Conservation (phyloP, 2,888 invertebrate genomes). For the Diarsia brunnea region DNA sequence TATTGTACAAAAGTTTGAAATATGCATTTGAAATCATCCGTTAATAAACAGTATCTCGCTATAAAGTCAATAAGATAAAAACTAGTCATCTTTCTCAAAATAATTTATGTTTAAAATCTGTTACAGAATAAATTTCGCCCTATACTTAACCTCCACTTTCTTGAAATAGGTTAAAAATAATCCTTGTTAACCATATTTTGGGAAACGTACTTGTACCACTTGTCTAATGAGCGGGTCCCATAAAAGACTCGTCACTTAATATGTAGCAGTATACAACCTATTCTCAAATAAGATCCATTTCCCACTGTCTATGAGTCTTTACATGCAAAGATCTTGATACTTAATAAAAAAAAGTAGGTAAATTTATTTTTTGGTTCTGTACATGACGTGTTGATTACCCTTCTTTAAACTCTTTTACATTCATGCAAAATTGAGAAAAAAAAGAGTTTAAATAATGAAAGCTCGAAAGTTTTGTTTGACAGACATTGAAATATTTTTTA, state of each 20-base stretch:
- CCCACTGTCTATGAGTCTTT: conserved; percentile 64
- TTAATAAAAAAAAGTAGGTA: conserved; percentile 18
- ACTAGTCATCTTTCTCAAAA: rapidly evolving
- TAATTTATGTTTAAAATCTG: too few species aligned
- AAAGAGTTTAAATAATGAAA: too few species aligned
- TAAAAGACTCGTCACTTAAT: conserved; percentile 72
- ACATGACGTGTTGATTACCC: not conserved
- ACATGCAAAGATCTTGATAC: conserved; percentile 55
- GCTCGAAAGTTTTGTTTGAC: too few species aligned
- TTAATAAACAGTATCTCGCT: too few species aligned
- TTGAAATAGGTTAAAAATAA: not conserved
- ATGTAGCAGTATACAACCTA: conserved; percentile 73
- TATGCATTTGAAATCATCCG: not conserved
- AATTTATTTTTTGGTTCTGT: not conserved
- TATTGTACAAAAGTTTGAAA: not conserved
- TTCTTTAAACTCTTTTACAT: too few species aligned
- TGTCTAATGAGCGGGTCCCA: conserved; percentile 3
- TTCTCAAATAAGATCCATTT: conserved; percentile 71
- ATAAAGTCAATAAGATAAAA: not conserved
- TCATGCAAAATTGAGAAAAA: too few species aligned
- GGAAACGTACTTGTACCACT: conserved; percentile 19
- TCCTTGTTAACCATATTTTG: not conserved
- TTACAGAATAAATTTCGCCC: too few species aligned
- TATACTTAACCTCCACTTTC: too few species aligned
- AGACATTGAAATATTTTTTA: too few species aligned